These are phyloP conservation scores for Psilopogon haemacephalus DNA, from an alignment of 2,113 vertebrate species.

Conservation along the genomic window DNA sequence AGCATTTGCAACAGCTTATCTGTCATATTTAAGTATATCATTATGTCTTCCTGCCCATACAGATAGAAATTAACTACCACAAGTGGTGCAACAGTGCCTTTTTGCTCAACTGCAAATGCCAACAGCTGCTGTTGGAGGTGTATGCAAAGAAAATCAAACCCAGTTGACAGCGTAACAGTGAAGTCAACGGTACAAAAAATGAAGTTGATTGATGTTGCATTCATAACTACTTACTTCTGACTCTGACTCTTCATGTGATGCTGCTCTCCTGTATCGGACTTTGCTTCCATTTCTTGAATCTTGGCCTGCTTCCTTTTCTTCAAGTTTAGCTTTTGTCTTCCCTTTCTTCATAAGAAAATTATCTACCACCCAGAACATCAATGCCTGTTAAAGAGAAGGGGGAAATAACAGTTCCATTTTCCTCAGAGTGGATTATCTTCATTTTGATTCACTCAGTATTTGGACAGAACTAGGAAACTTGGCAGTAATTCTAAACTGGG, in stretches of 20 bases:
- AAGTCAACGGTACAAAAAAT: neutral
- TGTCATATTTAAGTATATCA: neutral
- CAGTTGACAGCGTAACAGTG: neutral
- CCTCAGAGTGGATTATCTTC: neutral
- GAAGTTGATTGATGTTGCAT: neutral
- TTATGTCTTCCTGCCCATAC: neutral
- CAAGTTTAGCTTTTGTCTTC: constrained; percentile 96
- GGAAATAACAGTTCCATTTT: neutral
- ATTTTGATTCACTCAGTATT: neutral
- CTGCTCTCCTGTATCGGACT: constrained; percentile 92
- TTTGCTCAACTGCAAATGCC: neutral
- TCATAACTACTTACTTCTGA: constrained; percentile 84
- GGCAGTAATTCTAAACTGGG: neutral
- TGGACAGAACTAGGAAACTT: neutral
- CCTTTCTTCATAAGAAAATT: constrained; percentile 99
- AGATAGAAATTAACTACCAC: neutral
- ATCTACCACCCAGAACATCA: constrained; percentile 99
- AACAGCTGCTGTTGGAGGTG: neutral
- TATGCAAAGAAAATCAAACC: neutral
- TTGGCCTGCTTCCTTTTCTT: constrained; percentile 88
- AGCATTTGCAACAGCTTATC: neutral
- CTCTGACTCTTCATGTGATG: constrained; percentile 96
- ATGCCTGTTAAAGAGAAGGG: constrained; percentile 76
- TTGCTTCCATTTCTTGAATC: constrained; percentile 90
- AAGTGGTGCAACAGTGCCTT: neutral